A percentile compares a stretch with the other conserved stretches of the same genome.
Evolutionary conservation across 2,888 invertebrate species (phyloP).

Genomic region (Tinea trinotella): DNA sequence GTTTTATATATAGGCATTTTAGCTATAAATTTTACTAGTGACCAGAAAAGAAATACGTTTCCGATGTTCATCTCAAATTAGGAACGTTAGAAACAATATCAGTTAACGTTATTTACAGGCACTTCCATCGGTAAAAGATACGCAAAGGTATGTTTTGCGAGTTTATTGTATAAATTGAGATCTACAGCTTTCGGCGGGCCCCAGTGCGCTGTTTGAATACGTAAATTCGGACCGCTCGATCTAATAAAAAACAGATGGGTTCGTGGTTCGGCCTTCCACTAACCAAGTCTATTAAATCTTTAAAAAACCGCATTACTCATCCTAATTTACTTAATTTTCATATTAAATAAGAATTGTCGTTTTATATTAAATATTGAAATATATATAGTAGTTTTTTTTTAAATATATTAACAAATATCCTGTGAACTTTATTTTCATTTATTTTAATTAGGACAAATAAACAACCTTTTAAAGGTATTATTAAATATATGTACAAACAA

Average conservation of each 20-base stretch:
- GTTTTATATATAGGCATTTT: too few species aligned
- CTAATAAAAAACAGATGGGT: slow-evolving; percentile 20
- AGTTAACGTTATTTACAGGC: slow-evolving; percentile 16
- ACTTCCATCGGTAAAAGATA: slow-evolving; percentile 13
- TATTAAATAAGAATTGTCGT: background rate
- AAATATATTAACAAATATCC: background rate
- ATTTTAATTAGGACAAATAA: too few species aligned
- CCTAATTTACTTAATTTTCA: slow-evolving; percentile 6
- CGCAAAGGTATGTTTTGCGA: slow-evolving; percentile 18
- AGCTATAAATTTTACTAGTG: too few species aligned
- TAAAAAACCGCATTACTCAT: slow-evolving; percentile 12
- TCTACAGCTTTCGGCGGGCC: slow-evolving; percentile 20
- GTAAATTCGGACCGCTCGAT: slow-evolving; percentile 18
- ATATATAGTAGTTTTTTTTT: background rate
- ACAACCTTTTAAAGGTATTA: too few species aligned
- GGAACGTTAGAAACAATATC: slow-evolving; percentile 1
- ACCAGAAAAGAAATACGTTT: background rate
- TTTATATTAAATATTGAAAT: too few species aligned
- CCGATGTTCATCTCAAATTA: background rate
- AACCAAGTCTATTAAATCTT: slow-evolving; percentile 8
- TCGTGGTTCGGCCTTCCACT: slow-evolving; percentile 10
- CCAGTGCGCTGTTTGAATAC: slow-evolving; percentile 17
- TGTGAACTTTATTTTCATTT: too few species aligned
- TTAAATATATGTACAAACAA: too few species aligned
- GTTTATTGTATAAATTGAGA: slow-evolving; percentile 22